Percentiles rank a stretch among this genome's conserved stretches.
Evolutionary conservation across 1,140 invertebrate genomes (phyloP).

Genomic region (Andricus grossulariae): DNA sequence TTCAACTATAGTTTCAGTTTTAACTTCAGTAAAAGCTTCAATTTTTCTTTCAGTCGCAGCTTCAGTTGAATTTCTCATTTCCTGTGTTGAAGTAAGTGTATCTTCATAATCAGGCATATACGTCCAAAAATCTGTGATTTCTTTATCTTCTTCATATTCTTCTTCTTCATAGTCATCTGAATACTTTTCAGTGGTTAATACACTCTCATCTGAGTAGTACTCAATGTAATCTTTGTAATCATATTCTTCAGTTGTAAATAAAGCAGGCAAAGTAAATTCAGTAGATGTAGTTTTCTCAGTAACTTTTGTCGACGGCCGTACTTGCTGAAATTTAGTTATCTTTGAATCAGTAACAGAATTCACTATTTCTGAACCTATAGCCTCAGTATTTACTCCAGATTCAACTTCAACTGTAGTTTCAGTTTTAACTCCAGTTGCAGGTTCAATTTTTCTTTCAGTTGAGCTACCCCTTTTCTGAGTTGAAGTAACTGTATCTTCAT

Average conservation of each 20-base stretch:
- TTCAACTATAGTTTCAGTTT: too few relatives aligned
- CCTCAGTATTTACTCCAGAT: too few relatives aligned
- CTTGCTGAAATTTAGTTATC: too few relatives aligned
- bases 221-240: not conserved
- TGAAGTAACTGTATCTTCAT: not conserved
- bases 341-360: too few relatives aligned
- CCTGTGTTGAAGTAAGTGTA: not conserved
- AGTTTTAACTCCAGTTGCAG: not conserved
- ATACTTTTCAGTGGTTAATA: conserved; percentile 31
- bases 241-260: not conserved
- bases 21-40: too few relatives aligned
- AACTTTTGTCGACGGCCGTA: too few relatives aligned
- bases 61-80: not conserved
- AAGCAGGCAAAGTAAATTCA: not conserved
- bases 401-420: too few relatives aligned
- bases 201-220: conserved; percentile 25
- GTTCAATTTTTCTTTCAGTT: not conserved
- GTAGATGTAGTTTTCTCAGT: too few relatives aligned
- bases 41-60: too few relatives aligned
- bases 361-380: too few relatives aligned
- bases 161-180: conserved; percentile 30
- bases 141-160: conserved; percentile 13
- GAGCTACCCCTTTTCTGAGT: too few relatives aligned
- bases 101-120: not conserved
- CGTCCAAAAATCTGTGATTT: not conserved